Base-by-base conservation (phyloP, 2,888 invertebrate species). In the Diaphora mendica region DNA sequence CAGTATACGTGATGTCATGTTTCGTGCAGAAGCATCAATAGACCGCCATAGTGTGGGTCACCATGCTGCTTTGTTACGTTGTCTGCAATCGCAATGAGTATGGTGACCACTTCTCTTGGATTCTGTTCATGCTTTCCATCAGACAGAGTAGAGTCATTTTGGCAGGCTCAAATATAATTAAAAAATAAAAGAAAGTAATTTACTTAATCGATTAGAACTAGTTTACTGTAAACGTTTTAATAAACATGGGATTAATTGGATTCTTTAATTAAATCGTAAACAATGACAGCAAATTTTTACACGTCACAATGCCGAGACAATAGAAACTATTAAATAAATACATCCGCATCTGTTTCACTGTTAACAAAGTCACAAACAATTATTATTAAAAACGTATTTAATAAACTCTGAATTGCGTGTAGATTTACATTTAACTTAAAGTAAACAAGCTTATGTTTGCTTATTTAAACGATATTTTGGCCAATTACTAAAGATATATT, bases 221-320 rank as follows among this genome's bases (percentile, higher is more conserved):
- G 66, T 20, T 67, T 67, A 67, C 26, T 26, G 7, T 44, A 30
- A 7, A 30, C 66, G 44, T 30, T 65, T n/a, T 20, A 65, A 39
- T 5, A 42, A 65, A 42, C 39, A n/a, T n/a, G 35, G 5, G 35
- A n/a, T 35, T 35, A 64, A 64, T 20, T 26, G 35, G 23, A 33
- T 59, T 39, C n/a, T 65, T 17, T 65, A 64, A 55, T 65, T 71
- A 39, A 65, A 48, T 51, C 39, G 35, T 26, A 13, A 59, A n/a
- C 20, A 30, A 62, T 42, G 35, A 59, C 26, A 71, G 35, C 35
- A 39, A n/a, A 39, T 51, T 11, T 13, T 42, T 65, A 65, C 3
- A 26, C 71, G 65, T 30, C 26, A 65, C 51, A 39, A 62, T 13
- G 39, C 17, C 9, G n/a, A 65, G 33, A 51, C 42, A 64, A 44